Percentiles rank a stretch among this genome's conserved stretches.
phyloP scores from a whole-genome alignment of 2,113 vertebrate genomes.

The Trachemys scripta region DNA sequence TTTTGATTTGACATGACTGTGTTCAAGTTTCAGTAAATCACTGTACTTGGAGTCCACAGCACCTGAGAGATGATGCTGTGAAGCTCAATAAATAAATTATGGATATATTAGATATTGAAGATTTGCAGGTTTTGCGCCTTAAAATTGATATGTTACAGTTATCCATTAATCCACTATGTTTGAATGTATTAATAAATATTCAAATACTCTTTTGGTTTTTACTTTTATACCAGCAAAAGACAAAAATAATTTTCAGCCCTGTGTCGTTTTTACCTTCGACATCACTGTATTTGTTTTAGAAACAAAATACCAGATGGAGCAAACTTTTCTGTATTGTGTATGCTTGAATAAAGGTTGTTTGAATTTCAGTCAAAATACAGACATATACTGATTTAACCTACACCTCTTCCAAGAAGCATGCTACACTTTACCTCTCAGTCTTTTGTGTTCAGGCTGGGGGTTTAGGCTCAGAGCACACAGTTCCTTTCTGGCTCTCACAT shows the following conservation, averaged over 20 bases:
- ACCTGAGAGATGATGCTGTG: fast-evolving
- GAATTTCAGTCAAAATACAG: fast-evolving
- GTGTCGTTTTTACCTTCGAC: not conserved
- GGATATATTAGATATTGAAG: not conserved
- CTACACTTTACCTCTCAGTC: not conserved
- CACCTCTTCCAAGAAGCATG: fast-evolving
- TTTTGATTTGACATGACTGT: fast-evolving
- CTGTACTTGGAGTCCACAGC: not conserved
- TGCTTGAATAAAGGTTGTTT: fast-evolving
- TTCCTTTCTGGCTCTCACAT: fast-evolving
- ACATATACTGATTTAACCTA: fast-evolving
- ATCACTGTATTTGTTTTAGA: fast-evolving
- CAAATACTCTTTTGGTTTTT: not conserved
- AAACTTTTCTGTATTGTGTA: fast-evolving
- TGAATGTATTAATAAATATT: not conserved
- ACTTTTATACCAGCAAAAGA: not conserved
- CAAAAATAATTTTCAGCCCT: not conserved
- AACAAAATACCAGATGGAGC: not conserved
- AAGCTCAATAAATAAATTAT: not conserved
- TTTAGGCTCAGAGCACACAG: fast-evolving
- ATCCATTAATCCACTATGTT: not conserved
- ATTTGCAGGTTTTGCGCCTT: not conserved
- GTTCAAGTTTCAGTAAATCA: not conserved
- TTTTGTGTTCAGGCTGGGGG: fast-evolving
- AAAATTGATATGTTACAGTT: not conserved